Evolutionary conservation across 1,140 invertebrate species (phyloP).

Genomic region (Dendrolimus kikuchii): DNA sequence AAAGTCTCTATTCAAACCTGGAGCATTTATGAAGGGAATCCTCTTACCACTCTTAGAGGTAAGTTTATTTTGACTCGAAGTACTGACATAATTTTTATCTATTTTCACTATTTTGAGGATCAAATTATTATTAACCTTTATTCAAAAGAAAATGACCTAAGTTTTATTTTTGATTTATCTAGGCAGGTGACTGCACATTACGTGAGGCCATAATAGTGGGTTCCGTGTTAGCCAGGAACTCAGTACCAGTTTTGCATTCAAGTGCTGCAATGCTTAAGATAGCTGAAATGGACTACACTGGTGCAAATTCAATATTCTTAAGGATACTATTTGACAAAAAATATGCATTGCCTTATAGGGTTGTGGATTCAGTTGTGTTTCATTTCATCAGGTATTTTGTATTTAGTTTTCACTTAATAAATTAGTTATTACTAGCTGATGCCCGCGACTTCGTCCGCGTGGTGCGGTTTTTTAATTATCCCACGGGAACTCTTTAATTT

Average conservation of each 20-base stretch:
- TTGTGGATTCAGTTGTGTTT: conserved; percentile 95
- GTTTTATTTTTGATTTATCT: conserved; percentile 18
- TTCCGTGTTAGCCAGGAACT: conserved; percentile 91
- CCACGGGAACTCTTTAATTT: no score
- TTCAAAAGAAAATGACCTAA: no score
- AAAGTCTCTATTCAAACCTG: conserved; percentile 97
- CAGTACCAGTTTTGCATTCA: conserved; percentile 97
- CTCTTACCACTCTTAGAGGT: conserved; percentile 91
- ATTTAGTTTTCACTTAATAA: neutral
- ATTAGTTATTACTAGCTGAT: neutral
- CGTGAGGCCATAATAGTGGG: conserved; percentile 96
- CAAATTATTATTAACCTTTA: neutral
- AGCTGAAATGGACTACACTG: conserved; percentile 97
- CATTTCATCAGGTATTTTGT: conserved; percentile 87
- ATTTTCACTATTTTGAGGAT: neutral
- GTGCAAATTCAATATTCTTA: conserved; percentile 97
- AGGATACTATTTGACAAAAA: conserved; percentile 97
- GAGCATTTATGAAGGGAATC: conserved; percentile 99
- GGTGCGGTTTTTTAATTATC: no score
- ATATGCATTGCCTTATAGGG: conserved; percentile 96
- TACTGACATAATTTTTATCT: neutral
- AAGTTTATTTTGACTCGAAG: conserved; percentile 13
- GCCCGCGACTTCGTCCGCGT: no score
- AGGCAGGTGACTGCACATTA: conserved; percentile 94
- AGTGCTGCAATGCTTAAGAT: conserved; percentile 96